Conservation (phyloP, 2,888 invertebrate species). For the Chymomyza fuscimana region DNA sequence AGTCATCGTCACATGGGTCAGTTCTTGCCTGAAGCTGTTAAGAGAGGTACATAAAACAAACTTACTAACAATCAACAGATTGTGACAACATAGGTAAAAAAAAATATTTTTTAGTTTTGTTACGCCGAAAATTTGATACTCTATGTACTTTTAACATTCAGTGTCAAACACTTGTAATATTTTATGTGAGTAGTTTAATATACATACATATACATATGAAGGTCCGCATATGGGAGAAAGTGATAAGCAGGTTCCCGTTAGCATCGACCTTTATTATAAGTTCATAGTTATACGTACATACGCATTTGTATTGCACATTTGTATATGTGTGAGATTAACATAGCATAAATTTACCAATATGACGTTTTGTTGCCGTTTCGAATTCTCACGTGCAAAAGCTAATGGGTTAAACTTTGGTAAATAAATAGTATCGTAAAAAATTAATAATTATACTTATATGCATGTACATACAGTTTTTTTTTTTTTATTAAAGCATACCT, state of each 20-base stretch:
- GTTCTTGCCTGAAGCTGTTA: neutral
- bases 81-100: constrained; percentile 24
- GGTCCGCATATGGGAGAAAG: constrained; percentile 4
- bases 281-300: neutral
- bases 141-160: neutral
- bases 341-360: too few relatives aligned
- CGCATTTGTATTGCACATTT: neutral
- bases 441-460: neutral
- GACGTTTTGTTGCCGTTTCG: too few relatives aligned
- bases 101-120: neutral
- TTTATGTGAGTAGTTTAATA: constrained; percentile 10
- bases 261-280: neutral
- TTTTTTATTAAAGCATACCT: too few relatives aligned
- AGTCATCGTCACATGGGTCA: constrained; percentile 25
- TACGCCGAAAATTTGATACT: neutral
- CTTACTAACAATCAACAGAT: constrained; percentile 29
- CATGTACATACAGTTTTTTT: neutral
- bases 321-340: too few relatives aligned
- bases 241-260: constrained; percentile 10
- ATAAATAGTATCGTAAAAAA: neutral
- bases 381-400: too few relatives aligned
- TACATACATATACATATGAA: neutral
- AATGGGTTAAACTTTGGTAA: too few relatives aligned
- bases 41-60: neutral
- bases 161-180: neutral